Percentiles rank a stretch among this genome's conserved stretches.
phyloP scores from a whole-genome alignment of 1,140 invertebrate genomes.

The Drosophila ogumai region DNA sequence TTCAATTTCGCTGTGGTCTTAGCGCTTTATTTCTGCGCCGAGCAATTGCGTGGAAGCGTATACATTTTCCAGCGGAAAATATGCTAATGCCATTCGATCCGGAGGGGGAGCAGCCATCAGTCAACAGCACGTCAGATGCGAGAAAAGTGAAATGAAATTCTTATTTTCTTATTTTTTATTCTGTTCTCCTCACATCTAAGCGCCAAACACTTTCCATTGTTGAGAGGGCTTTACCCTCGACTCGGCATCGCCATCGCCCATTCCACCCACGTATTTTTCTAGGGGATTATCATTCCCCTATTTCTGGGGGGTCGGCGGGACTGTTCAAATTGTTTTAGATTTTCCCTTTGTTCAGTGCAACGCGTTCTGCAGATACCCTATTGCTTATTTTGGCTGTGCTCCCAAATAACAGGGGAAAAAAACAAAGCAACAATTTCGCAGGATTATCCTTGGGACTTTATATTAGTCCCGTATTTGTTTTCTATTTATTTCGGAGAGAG shows the following conservation, averaged over 20 bases:
- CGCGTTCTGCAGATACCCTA: conserved; percentile 33
- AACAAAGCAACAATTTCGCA: conserved; percentile 53
- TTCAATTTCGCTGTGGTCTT: conserved; percentile 50
- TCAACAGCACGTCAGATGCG: conserved; percentile 50
- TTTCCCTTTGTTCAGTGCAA: conserved; percentile 50
- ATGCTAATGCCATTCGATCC: conserved; percentile 63
- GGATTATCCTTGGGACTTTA: conserved; percentile 57
- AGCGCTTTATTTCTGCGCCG: conserved; percentile 38
- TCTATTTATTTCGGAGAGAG: conserved; percentile 36
- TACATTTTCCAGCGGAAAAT: conserved; percentile 55
- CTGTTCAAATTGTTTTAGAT: conserved; percentile 64
- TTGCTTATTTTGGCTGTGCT: conserved; percentile 51
- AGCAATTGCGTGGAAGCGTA: conserved; percentile 78
- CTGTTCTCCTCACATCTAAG: conserved; percentile 24
- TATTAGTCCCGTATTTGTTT: conserved; percentile 59
- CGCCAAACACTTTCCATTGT: conserved; percentile 73
- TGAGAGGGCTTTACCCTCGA: conserved; percentile 9
- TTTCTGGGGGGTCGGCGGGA: conserved; percentile 4
- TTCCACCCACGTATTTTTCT: conserved; percentile 43
- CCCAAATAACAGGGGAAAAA: not conserved
- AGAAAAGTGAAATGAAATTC: conserved; percentile 76
- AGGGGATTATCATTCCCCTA: conserved; percentile 61
- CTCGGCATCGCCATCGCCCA: conserved; percentile 9
- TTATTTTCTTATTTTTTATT: conserved; percentile 43
- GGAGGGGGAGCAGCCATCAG: conserved; percentile 43